Conservation (phyloP, 2,797 vertebrate species). For the Pristis pectinata region DNA sequence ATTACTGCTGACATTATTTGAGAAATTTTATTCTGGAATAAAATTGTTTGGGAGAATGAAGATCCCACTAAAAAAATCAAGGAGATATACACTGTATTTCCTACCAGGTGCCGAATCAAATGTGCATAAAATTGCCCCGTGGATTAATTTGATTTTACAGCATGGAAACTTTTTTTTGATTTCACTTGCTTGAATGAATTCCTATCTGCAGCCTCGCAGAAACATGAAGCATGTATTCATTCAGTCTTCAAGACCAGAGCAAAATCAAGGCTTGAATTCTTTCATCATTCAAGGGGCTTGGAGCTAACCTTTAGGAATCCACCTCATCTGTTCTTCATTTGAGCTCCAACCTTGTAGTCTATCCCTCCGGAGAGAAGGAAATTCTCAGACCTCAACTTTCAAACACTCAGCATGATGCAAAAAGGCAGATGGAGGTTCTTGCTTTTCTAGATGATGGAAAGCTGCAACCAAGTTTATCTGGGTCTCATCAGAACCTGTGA, state of each 20-base stretch:
- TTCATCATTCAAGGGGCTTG: not conserved
- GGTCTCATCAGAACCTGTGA: not conserved
- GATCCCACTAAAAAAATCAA: too few relatives aligned
- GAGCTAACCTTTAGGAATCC: too few relatives aligned
- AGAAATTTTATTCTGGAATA: too few relatives aligned
- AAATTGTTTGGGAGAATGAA: too few relatives aligned
- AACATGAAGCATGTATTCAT: not conserved
- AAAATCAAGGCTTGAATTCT: not conserved
- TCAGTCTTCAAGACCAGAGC: not conserved
- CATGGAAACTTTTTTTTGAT: too few relatives aligned
- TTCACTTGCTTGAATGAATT: too few relatives aligned
- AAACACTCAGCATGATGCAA: not conserved
- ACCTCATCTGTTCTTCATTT: not conserved
- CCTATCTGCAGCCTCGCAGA: not conserved
- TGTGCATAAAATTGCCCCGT: too few relatives aligned
- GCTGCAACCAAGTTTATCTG: not conserved
- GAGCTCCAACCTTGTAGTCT: not conserved
- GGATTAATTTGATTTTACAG: too few relatives aligned
- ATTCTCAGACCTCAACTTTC: not conserved
- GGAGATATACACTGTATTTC: too few relatives aligned
- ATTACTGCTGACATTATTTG: too few relatives aligned
- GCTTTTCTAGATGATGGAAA: not conserved
- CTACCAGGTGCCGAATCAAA: too few relatives aligned
- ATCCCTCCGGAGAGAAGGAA: not conserved
- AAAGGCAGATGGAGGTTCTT: not conserved